phyloP scores from a whole-genome alignment of 2,113 vertebrate species.

The Hymenochirus boettgeri region DNA sequence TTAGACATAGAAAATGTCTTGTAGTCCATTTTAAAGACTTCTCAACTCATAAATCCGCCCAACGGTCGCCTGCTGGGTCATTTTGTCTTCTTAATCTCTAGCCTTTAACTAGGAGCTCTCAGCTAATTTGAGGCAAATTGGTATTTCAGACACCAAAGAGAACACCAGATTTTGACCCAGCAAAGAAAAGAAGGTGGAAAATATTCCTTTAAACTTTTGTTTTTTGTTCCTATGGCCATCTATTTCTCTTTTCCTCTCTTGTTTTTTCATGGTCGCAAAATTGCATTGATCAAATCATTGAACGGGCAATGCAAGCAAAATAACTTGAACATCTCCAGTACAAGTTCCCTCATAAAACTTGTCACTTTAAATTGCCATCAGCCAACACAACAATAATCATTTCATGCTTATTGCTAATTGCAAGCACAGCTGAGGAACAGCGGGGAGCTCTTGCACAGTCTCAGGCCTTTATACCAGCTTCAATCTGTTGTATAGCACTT shows the following conservation, averaged over 20 bases:
- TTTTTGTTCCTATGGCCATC: no score
- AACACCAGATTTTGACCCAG: constrained; percentile 69
- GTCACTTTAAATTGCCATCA: constrained; percentile 97
- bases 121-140: constrained; percentile 78
- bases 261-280: no score
- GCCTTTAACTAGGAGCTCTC: constrained; percentile 70
- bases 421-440: constrained; percentile 98
- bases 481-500: constrained; percentile 84
- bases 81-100: constrained; percentile 82
- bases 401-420: constrained; percentile 99
- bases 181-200: constrained; percentile 64
- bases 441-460: constrained; percentile 84
- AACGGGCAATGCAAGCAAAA: constrained; percentile 42
- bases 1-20: constrained; percentile 93
- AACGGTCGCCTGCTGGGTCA: constrained; percentile 75
- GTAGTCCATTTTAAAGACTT: constrained; percentile 96
- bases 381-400: constrained; percentile 95
- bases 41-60: constrained; percentile 79
- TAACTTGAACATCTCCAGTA: constrained; percentile 67
- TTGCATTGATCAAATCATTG: constrained; percentile 57
- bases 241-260: constrained; percentile 57
- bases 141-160: constrained; percentile 74
- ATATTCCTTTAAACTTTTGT: constrained; percentile 67
- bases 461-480: constrained; percentile 80
- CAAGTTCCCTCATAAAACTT: constrained; percentile 86